A percentile compares a stretch with the other conserved stretches of the same genome.
phyloP scores from a whole-genome alignment of 2,113 vertebrate genomes.

The Cricetomys ansorgei region DNA sequence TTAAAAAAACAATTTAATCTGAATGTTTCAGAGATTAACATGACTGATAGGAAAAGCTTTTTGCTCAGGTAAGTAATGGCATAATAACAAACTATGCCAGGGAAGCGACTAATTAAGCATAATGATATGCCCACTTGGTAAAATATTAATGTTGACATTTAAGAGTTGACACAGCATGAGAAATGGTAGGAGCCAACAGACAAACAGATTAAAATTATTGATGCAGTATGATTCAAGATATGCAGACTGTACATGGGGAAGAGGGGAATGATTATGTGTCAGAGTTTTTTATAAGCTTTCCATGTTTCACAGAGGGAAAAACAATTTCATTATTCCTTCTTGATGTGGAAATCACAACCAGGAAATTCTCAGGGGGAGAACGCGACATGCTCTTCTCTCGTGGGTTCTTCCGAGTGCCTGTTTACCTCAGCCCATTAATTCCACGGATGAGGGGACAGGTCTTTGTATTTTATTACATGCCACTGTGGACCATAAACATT shows the following conservation, averaged over 20 bases:
- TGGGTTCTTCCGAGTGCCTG: neutral
- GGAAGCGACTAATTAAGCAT: neutral
- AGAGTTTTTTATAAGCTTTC: neutral
- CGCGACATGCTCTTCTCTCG: neutral
- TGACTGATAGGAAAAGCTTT: neutral
- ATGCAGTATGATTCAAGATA: neutral
- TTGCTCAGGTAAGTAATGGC: neutral
- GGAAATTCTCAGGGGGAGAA: neutral
- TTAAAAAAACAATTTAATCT: neutral
- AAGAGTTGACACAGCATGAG: neutral
- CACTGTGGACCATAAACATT: neutral
- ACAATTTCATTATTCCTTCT: neutral
- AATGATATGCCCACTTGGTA: neutral
- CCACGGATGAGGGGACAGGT: neutral
- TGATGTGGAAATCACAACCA: neutral
- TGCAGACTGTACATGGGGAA: neutral
- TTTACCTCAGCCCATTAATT: neutral
- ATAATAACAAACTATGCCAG: neutral
- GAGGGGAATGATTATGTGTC: neutral
- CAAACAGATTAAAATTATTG: neutral
- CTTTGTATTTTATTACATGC: neutral
- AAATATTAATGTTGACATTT: neutral
- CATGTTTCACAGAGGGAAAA: neutral
- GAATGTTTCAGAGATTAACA: neutral
- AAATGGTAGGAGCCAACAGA: constrained; percentile 2